phyloP scores from a whole-genome alignment of 2,113 vertebrate genomes.

The Silurus asotus region DNA sequence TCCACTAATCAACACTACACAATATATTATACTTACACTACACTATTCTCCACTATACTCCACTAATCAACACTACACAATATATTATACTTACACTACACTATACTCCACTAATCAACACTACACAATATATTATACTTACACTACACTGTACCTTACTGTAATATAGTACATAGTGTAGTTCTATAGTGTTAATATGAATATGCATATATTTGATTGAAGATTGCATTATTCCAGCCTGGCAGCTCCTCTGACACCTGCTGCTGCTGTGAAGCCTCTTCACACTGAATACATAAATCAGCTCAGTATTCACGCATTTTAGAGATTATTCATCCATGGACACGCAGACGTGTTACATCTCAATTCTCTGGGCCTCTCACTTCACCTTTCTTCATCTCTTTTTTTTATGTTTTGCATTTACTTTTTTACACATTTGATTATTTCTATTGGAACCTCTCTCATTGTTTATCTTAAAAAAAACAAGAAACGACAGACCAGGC shows the following conservation, averaged over 20 bases:
- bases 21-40: not conserved
- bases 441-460: too few relatives aligned
- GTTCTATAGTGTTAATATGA: not conserved
- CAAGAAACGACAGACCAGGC: too few relatives aligned
- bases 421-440: not conserved
- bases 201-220: conserved; percentile 12
- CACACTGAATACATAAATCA: conserved; percentile 27
- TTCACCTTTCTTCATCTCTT: not conserved
- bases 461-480: too few relatives aligned
- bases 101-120: not conserved
- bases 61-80: not conserved
- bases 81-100: not conserved
- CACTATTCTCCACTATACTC: not conserved
- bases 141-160: not conserved
- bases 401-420: not conserved
- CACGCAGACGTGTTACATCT: not conserved
- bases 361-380: not conserved
- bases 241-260: conserved; percentile 28
- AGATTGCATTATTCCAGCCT: conserved; percentile 19
- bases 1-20: not conserved
- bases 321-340: conserved; percentile 11
- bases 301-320: not conserved
- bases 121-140: not conserved
- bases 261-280: conserved; percentile 13
- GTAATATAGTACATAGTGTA: not conserved